Conservation (phyloP, 2,113 vertebrate genomes). For the Microcebus lehilahytsara region DNA sequence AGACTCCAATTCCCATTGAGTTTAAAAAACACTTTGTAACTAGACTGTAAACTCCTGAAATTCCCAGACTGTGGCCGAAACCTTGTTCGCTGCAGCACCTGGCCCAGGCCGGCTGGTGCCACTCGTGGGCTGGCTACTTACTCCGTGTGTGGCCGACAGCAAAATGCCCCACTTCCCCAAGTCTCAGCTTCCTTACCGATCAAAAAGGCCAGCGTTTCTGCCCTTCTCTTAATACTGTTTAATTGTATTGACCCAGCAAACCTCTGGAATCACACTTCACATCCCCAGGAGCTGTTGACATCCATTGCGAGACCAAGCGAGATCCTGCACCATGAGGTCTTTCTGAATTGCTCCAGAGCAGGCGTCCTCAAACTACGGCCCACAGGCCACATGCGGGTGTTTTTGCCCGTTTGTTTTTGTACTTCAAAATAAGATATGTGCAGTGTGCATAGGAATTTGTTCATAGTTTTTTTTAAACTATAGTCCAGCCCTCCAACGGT, state of each 20-base stretch:
- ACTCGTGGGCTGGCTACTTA: accelerated
- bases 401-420: no score
- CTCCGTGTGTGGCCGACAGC: neutral
- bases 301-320: neutral
- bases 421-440: no score
- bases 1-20: neutral
- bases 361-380: no score
- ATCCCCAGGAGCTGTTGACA: neutral
- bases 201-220: neutral
- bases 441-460: no score
- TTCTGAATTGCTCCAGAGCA: neutral
- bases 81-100: neutral
- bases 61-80: no score
- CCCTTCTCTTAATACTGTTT: neutral
- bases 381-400: no score
- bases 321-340: accelerated
- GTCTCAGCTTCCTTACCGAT: neutral
- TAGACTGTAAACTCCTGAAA: no score
- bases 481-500: no score
- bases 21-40: neutral
- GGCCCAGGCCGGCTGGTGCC: neutral
- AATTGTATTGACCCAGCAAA: neutral
- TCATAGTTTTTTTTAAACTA: no score
- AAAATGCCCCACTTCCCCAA: neutral
- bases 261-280: neutral